These are phyloP conservation scores for Rhyacichthys aspro DNA, from an alignment of 2,797 vertebrate genomes.

Conservation along the genomic window DNA sequence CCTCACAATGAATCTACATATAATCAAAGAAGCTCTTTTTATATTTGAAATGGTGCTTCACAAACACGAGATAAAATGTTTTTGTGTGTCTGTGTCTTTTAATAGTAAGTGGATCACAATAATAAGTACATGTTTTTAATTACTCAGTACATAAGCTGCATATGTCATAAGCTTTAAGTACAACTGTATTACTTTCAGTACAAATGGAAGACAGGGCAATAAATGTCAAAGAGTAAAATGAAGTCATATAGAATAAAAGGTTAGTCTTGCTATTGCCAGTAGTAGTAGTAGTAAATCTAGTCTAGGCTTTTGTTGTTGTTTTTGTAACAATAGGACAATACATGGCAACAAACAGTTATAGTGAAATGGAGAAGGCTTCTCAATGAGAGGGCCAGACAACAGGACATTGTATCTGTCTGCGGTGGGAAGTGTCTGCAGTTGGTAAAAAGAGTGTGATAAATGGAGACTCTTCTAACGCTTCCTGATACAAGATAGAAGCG, in stretches of 20 bases:
- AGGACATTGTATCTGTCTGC: slow-evolving; percentile 56
- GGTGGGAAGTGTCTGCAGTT: slow-evolving; percentile 16
- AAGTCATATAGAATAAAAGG: too few species aligned
- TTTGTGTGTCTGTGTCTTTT: background rate
- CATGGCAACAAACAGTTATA: slow-evolving; percentile 10
- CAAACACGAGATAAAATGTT: background rate
- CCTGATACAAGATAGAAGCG: slow-evolving; percentile 44
- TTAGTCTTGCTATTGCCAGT: too few species aligned
- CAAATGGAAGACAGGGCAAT: too few species aligned
- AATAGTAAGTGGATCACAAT: background rate
- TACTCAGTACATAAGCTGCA: background rate
- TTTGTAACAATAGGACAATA: slow-evolving; percentile 10
- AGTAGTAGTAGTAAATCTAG: background rate
- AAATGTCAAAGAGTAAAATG: too few species aligned
- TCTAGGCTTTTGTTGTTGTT: background rate
- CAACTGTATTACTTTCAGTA: too few species aligned
- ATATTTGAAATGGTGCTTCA: background rate
- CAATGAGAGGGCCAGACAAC: slow-evolving; percentile 40
- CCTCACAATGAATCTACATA: background rate
- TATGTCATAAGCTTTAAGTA: too few species aligned
- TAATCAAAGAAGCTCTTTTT: background rate
- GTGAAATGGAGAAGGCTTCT: slow-evolving; percentile 49
- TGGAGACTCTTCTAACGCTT: slow-evolving; percentile 50
- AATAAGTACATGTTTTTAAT: background rate
- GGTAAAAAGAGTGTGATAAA: slow-evolving; percentile 50